Conservation (phyloP, 2,797 vertebrate genomes). For the Parauchenoglanis ngamensis region DNA sequence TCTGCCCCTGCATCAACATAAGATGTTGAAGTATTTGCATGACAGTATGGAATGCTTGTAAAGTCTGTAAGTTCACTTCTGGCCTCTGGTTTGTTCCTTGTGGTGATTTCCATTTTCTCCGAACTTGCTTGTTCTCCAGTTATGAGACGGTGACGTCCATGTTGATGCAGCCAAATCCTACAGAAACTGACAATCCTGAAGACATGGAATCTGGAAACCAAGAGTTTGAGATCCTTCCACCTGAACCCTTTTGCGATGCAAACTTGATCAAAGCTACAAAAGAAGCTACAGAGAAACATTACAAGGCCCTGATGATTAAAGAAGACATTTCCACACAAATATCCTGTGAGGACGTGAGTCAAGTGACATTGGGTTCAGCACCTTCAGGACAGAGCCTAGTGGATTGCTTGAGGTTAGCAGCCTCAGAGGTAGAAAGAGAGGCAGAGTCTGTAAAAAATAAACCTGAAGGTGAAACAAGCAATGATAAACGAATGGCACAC, state of each 20-base stretch:
- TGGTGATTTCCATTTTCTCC: conserved; percentile 18
- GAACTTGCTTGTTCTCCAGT: conserved; percentile 57
- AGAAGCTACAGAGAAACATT: neutral
- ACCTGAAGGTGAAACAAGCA: neutral
- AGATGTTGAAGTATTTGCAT: neutral
- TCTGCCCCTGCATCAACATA: no score
- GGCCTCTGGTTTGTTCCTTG: neutral
- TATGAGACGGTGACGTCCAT: conserved; percentile 63
- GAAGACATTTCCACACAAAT: neutral
- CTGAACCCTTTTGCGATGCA: conserved; percentile 48
- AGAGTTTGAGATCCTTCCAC: conserved; percentile 48
- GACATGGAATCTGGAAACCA: conserved; percentile 26
- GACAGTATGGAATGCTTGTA: neutral
- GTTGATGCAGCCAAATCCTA: conserved; percentile 53
- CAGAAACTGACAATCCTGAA: conserved; percentile 36
- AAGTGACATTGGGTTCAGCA: neutral
- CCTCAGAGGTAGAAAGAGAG: conserved; percentile 60
- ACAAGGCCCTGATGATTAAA: neutral
- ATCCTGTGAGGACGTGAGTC: neutral
- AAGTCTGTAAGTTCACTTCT: neutral
- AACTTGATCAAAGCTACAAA: neutral
- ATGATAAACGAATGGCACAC: neutral
- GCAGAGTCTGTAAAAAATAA: conserved; percentile 30
- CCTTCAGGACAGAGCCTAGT: conserved; percentile 50
- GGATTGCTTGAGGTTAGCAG: conserved; percentile 59